phyloP scores from a whole-genome alignment of 2,113 vertebrate genomes.

The Phalacrocorax pelagicus region DNA sequence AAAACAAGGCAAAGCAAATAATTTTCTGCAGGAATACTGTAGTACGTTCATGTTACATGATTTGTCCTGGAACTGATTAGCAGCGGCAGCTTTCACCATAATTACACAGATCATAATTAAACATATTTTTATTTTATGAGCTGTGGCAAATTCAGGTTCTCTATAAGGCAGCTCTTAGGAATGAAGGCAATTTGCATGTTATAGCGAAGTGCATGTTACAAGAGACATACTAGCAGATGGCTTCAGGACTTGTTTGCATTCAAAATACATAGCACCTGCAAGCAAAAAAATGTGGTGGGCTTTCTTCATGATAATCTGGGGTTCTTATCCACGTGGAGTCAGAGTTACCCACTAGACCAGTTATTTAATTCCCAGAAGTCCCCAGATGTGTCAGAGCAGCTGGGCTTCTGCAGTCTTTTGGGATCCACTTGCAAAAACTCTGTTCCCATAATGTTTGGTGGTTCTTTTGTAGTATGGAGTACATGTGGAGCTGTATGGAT shows the following conservation, averaged over 20 bases:
- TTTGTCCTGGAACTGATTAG: conserved; percentile 45
- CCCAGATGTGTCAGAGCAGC: background rate
- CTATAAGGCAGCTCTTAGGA: conserved; percentile 6
- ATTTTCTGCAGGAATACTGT: conserved; percentile 5
- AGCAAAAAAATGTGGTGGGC: background rate
- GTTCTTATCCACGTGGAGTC: background rate
- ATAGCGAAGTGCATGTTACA: conserved; percentile 12
- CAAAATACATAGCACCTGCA: conserved; percentile 25
- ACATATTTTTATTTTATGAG: conserved; percentile 34
- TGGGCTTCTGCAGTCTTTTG: background rate
- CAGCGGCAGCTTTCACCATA: background rate
- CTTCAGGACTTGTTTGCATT: conserved; percentile 9
- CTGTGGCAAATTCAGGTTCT: conserved; percentile 17
- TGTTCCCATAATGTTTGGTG: background rate
- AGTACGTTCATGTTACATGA: background rate
- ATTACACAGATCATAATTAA: conserved; percentile 53
- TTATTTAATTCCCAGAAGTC: background rate
- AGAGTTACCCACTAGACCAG: background rate
- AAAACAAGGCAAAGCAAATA: background rate
- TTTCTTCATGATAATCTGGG: background rate
- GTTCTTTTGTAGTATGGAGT: background rate
- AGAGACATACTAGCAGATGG: conserved; percentile 9
- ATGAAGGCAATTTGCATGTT: conserved; percentile 1
- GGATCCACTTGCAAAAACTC: background rate
- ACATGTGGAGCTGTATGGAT: background rate